A percentile compares a stretch with the other conserved stretches of the same genome.
Evolutionary conservation across 2,113 vertebrate genomes (phyloP).

Genomic region (Menura novaehollandiae): DNA sequence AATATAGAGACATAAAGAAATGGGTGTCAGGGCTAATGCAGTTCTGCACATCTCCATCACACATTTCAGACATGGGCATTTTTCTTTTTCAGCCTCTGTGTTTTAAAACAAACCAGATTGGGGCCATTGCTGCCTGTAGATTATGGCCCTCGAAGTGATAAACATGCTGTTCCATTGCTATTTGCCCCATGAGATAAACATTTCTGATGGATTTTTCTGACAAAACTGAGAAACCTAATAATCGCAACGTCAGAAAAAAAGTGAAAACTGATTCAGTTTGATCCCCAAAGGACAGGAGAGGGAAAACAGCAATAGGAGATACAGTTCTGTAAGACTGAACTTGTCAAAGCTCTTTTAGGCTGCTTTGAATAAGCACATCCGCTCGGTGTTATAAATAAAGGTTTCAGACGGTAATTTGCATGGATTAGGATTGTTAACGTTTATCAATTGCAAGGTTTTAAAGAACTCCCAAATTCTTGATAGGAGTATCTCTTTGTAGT

Average conservation of each 20-base stretch:
- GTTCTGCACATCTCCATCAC: conserved; percentile 52
- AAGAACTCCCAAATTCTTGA: conserved; percentile 81
- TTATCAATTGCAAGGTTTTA: conserved; percentile 79
- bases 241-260: conserved; percentile 69
- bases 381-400: conserved; percentile 75
- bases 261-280: conserved; percentile 77
- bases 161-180: conserved; percentile 75
- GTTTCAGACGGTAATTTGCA: conserved; percentile 78
- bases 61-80: conserved; percentile 29
- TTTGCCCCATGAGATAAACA: conserved; percentile 78
- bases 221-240: conserved; percentile 79
- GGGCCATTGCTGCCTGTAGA: conserved; percentile 65
- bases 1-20: conserved; percentile 62
- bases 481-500: conserved; percentile 82
- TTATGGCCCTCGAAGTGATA: conserved; percentile 73
- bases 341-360: conserved; percentile 71
- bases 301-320: conserved; percentile 66
- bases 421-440: conserved; percentile 79
- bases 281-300: conserved; percentile 66
- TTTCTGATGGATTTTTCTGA: conserved; percentile 77
- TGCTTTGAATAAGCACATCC: conserved; percentile 72
- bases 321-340: conserved; percentile 61
- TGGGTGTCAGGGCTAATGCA: conserved; percentile 44
- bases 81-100: conserved; percentile 55
- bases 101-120: conserved; percentile 64